phyloP scores from a whole-genome alignment of 2,113 vertebrate species.

The Thunnus maccoyii region DNA sequence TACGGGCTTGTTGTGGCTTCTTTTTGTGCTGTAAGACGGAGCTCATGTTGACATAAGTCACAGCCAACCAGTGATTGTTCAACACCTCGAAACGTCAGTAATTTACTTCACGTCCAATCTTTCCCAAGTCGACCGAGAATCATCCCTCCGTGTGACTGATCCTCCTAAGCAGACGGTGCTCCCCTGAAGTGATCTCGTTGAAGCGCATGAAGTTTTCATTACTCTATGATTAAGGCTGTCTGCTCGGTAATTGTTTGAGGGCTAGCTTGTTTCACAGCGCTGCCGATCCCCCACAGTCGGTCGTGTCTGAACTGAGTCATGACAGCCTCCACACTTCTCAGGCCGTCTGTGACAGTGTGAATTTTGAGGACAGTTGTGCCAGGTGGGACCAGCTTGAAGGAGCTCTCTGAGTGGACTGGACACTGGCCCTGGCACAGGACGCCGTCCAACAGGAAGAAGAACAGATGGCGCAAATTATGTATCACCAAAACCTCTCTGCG shows the following conservation, averaged over 20 bases:
- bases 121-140: background rate
- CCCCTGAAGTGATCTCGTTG: slow-evolving; percentile 15
- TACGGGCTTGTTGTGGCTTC: background rate
- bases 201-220: slow-evolving; percentile 33
- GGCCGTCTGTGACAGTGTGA: slow-evolving; percentile 71
- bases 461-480: slow-evolving; percentile 69
- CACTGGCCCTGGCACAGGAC: slow-evolving; percentile 59
- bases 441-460: slow-evolving; percentile 64
- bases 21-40: background rate
- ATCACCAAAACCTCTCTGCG: slow-evolving; percentile 48
- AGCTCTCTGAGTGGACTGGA: slow-evolving; percentile 63
- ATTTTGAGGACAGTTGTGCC: slow-evolving; percentile 70
- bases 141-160: slow-evolving; percentile 21
- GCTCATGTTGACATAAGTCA: background rate
- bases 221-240: slow-evolving; percentile 45
- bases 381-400: slow-evolving; percentile 70
- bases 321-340: slow-evolving; percentile 64
- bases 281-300: slow-evolving; percentile 47
- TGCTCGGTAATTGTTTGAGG: slow-evolving; percentile 46
- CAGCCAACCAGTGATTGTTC: background rate
- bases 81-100: background rate
- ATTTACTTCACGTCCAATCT: background rate
- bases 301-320: slow-evolving; percentile 68
- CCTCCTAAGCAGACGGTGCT: slow-evolving; percentile 11
- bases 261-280: slow-evolving; percentile 25